Evolutionary conservation across 2,888 invertebrate genomes (phyloP), one percentile per base, ranked within the genome.

Genomic region (Cryptocephalus moraei): DNA sequence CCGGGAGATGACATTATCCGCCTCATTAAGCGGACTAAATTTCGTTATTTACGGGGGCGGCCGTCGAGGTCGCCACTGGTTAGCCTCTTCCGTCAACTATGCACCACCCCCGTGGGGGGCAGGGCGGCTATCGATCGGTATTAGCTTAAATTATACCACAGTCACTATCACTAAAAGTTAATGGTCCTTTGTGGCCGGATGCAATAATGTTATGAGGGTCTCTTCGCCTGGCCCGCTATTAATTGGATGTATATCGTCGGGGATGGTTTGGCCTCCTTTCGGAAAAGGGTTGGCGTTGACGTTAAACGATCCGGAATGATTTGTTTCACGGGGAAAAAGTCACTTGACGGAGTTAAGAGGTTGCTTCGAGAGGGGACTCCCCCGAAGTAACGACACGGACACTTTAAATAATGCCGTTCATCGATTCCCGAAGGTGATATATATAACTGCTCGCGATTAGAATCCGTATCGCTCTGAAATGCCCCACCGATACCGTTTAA

Each of bases 121-220:
- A 54, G 52, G 53, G 49, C 54, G 58, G 57, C 52, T 56, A 57
- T 56, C 53, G 59, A 58, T 60, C 56, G 56, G 56, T 56, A 60
- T 58, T 59, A 56, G 52, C 57, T 56, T 58, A 58, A 58, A 61
- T 60, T 59, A 60, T 57, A 54, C 53, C 53, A 55, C 55, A 49
- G 52, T 54, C 54, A 55, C 58, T 58, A 59, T 61, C 57, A 53
- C 61, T 59, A 60, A 62, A 62, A 62, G 62, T 62, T 62, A 62
- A 62, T 62, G 60, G 60, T 55, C 60, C 62, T 62, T 60, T 62
- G 61, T 62, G 62, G 62, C 56, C 55, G 52, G 52, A 53, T 52
- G 56, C 58, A 60, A 56, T 60, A 60, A 59, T 57, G 59, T 59
- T 59, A 60, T 59, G 58, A 58, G 58, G 52, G 59, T 56, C 56